These are phyloP conservation scores for Hippasteria phrygiana DNA, from an alignment of 53 echinoderm and acorn worm genomes.

Conservation along the genomic window DNA sequence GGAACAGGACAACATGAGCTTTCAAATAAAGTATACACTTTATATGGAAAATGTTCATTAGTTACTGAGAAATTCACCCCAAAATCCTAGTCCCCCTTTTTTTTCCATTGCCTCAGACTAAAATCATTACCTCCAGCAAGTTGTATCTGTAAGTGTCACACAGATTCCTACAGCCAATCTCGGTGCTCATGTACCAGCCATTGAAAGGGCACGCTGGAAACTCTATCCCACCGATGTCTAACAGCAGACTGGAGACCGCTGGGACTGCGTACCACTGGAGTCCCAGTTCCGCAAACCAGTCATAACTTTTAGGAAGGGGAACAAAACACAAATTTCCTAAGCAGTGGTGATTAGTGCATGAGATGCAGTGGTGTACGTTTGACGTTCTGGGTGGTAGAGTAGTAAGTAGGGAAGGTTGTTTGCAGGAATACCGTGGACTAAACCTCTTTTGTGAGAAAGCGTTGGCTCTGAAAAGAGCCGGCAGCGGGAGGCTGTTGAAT, in stretches of 20 bases:
- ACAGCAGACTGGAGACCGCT: conserved; percentile 32
- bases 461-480: too few species aligned
- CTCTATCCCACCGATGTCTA: conserved; percentile 58
- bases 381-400: too few species aligned
- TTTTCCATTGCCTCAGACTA: not conserved
- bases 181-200: conserved; percentile 61
- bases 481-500: too few species aligned
- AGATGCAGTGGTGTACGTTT: not conserved
- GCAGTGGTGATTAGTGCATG: not conserved
- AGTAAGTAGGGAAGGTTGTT: too few species aligned
- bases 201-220: conserved; percentile 59
- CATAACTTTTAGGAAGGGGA: conserved; percentile 13
- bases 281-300: conserved; percentile 65
- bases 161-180: conserved; percentile 53
- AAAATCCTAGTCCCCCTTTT: not conserved
- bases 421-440: too few species aligned
- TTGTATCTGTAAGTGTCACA: conserved; percentile 54
- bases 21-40: too few species aligned
- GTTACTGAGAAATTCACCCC: too few species aligned
- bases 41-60: too few species aligned
- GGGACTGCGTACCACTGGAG: conserved; percentile 62
- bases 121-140: conserved; percentile 30
- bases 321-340: not conserved
- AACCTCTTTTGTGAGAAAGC: too few species aligned
- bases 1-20: too few species aligned